Conservation (phyloP, 2,113 vertebrate genomes). For the Cacatua alba region DNA sequence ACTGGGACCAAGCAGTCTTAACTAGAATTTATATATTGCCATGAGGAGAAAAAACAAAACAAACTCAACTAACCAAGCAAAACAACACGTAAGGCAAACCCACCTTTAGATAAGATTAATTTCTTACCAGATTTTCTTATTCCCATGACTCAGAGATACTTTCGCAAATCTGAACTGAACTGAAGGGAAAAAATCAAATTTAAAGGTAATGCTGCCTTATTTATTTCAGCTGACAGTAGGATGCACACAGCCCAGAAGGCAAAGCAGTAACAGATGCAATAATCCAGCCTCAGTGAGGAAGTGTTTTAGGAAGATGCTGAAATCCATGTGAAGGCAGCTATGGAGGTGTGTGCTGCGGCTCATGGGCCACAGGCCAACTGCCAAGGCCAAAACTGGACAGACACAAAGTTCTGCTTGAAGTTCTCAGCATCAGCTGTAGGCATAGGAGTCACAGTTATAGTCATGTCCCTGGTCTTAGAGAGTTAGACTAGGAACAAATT, state of each 20-base stretch:
- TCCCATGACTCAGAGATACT: neutral
- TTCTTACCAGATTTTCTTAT: neutral
- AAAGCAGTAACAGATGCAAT: neutral
- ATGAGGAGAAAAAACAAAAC: neutral
- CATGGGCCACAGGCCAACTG: accelerated
- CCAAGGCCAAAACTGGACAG: neutral
- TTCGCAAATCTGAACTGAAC: neutral
- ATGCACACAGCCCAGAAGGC: neutral
- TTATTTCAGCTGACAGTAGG: neutral
- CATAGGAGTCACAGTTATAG: neutral
- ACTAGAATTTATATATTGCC: neutral
- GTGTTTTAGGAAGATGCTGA: neutral
- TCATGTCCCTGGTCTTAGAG: neutral
- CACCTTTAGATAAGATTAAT: neutral
- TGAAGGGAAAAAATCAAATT: neutral
- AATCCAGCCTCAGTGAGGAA: neutral
- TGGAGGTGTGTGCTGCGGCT: neutral
- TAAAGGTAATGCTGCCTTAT: neutral
- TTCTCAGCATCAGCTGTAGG: neutral
- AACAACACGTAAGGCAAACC: neutral
- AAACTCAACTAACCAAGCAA: neutral
- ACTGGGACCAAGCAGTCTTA: neutral
- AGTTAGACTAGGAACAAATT: neutral
- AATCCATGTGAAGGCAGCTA: neutral
- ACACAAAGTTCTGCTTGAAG: neutral